phyloP scores from a whole-genome alignment of 2,797 vertebrate genomes.

The Syngnathus rostellatus region DNA sequence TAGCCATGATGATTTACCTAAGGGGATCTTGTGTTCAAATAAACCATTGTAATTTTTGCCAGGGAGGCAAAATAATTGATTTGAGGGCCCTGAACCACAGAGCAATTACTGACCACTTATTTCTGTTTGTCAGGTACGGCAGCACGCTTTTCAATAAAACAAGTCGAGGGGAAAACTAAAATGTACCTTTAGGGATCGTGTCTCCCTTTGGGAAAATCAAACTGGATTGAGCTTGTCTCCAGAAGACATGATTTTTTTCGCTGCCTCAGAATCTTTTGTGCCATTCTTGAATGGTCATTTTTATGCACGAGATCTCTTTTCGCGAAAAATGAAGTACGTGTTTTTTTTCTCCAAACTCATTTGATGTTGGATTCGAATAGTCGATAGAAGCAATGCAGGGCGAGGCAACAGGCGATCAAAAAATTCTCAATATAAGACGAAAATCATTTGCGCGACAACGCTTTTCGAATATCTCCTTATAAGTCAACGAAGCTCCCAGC shows the following conservation, averaged over 20 bases:
- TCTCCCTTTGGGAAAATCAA: constrained; percentile 6
- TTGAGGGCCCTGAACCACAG: constrained; percentile 60
- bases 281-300: no score
- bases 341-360: no score
- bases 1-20: constrained; percentile 66
- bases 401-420: background rate
- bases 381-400: background rate
- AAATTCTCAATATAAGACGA: no score
- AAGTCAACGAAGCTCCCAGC: constrained; percentile 41
- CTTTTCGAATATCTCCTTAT: constrained; percentile 42
- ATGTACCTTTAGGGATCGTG: constrained; percentile 24
- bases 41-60: constrained; percentile 53
- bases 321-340: no score
- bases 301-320: no score
- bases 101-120: constrained; percentile 67
- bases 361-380: no score
- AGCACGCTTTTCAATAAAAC: constrained; percentile 53
- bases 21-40: constrained; percentile 62
- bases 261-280: no score
- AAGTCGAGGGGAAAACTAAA: constrained; percentile 48
- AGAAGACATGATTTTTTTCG: background rate
- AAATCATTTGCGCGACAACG: background rate
- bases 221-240: background rate
- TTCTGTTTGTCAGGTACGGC: constrained; percentile 56
- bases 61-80: constrained; percentile 61